Evolutionary conservation across 2,888 invertebrate genomes (phyloP).

Genomic region (Abrostola triplasia): DNA sequence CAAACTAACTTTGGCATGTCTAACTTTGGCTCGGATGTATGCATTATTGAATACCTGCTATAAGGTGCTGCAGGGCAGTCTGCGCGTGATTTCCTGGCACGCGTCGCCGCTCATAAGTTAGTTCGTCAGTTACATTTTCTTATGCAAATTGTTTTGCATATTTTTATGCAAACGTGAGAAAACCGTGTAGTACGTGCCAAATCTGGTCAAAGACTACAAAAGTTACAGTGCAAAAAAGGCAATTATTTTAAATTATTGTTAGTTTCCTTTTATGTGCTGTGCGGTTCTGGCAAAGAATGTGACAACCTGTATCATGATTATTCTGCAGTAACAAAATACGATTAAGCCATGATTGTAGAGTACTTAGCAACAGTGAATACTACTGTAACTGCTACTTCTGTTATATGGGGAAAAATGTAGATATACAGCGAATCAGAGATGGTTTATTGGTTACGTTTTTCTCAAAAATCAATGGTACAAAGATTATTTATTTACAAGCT

Average conservation of each 20-base stretch:
- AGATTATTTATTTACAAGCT: too few relatives aligned
- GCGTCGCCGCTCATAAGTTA: slow-evolving; percentile 22
- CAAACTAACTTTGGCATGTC: neutral
- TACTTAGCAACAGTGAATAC: too few relatives aligned
- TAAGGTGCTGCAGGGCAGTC: slow-evolving; percentile 5
- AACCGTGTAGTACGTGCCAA: slow-evolving; percentile 53
- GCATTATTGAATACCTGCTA: slow-evolving; percentile 1
- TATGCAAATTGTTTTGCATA: slow-evolving; percentile 63
- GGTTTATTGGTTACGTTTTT: too few relatives aligned
- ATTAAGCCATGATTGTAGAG: neutral
- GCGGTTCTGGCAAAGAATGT: neutral
- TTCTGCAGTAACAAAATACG: neutral
- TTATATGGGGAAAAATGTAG: too few relatives aligned
- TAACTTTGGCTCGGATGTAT: slow-evolving; percentile 4
- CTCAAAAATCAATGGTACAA: too few relatives aligned
- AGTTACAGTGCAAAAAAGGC: slow-evolving; percentile 11
- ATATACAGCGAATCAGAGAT: too few relatives aligned
- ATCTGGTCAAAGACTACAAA: slow-evolving; percentile 38
- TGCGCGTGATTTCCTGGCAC: slow-evolving; percentile 30
- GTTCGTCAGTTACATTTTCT: slow-evolving; percentile 58
- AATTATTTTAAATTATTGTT: neutral
- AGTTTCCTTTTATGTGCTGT: neutral
- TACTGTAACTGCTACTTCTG: too few relatives aligned
- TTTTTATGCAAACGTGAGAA: slow-evolving; percentile 48
- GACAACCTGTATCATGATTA: neutral